A percentile compares a stretch with the other conserved stretches of the same genome.
phyloP scores from a whole-genome alignment of 2,888 invertebrate species.

The Eupithecia abbreviata region DNA sequence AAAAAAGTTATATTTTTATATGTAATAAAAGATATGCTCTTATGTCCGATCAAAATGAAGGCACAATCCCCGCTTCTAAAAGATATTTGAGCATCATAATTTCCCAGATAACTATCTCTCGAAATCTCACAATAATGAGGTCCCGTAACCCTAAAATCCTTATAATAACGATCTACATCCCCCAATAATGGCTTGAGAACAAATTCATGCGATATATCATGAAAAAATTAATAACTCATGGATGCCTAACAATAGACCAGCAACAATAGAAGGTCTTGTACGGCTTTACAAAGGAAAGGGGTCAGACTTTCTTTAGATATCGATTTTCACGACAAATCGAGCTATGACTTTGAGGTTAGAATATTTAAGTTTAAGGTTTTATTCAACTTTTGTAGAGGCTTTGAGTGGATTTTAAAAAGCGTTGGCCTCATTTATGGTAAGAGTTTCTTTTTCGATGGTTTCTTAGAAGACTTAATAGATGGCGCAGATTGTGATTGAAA shows the following conservation, averaged over 20 bases:
- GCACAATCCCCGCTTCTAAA: background rate
- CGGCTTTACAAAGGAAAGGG: slow-evolving; percentile 55
- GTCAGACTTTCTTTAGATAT: slow-evolving; percentile 57
- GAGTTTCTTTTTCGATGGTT: no score
- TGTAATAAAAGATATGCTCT: no score
- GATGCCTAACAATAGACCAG: slow-evolving; percentile 50
- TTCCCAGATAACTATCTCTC: slow-evolving; percentile 1
- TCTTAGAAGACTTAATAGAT: no score
- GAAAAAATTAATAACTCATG: slow-evolving; percentile 54
- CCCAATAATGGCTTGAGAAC: slow-evolving; percentile 34
- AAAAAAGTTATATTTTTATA: no score
- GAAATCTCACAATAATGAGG: slow-evolving; percentile 9
- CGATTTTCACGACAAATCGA: slow-evolving; percentile 42
- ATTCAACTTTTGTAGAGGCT: background rate
- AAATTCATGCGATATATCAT: slow-evolving; percentile 47
- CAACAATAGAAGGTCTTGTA: slow-evolving; percentile 52
- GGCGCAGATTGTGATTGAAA: no score
- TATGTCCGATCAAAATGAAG: background rate
- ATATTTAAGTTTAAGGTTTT: background rate
- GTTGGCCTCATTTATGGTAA: background rate
- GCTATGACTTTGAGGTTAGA: slow-evolving; percentile 9
- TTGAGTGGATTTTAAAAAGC: background rate
- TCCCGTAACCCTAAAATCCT: slow-evolving; percentile 8
- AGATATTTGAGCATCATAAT: background rate
- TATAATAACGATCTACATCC: slow-evolving; percentile 2